Percentiles rank a stretch among this genome's conserved stretches.
Conservation (phyloP, 1,140 invertebrate species). For the Tigriopus japonicus region DNA sequence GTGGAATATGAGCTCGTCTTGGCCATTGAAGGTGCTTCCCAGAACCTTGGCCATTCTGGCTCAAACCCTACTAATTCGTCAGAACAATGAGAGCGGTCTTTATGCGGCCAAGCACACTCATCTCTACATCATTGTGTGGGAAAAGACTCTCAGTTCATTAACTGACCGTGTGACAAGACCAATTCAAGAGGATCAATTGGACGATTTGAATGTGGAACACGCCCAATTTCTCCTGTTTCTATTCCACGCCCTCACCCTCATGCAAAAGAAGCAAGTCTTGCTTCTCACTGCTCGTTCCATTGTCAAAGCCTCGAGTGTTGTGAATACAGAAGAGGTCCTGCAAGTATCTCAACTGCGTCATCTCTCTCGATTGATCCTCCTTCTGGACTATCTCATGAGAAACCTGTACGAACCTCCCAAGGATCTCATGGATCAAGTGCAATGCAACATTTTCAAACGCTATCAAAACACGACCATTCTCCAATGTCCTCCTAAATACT, state of each 20-base stretch:
- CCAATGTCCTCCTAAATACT: background rate
- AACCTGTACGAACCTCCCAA: slow-evolving; percentile 62
- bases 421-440: slow-evolving; percentile 32
- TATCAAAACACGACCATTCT: background rate
- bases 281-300: slow-evolving; percentile 32
- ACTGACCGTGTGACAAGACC: slow-evolving; percentile 45
- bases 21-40: slow-evolving; percentile 66
- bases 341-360: slow-evolving; percentile 7
- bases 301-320: slow-evolving; percentile 19
- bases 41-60: slow-evolving; percentile 60
- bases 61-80: slow-evolving; percentile 23
- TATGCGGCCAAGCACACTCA: slow-evolving; percentile 38
- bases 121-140: slow-evolving; percentile 73
- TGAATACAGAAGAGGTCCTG: slow-evolving; percentile 32
- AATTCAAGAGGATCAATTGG: slow-evolving; percentile 15
- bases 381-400: slow-evolving; percentile 89
- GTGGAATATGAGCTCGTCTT: slow-evolving; percentile 37
- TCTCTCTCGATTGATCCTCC: slow-evolving; percentile 50
- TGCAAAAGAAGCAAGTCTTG: slow-evolving; percentile 90
- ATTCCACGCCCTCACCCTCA: slow-evolving; percentile 79
- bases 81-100: slow-evolving; percentile 17
- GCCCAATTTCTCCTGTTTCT: slow-evolving; percentile 77
- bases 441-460: background rate
- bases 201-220: slow-evolving; percentile 80
- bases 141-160: slow-evolving; percentile 62